Conservation (phyloP, 2,113 vertebrate genomes). For the Strix aluco region DNA sequence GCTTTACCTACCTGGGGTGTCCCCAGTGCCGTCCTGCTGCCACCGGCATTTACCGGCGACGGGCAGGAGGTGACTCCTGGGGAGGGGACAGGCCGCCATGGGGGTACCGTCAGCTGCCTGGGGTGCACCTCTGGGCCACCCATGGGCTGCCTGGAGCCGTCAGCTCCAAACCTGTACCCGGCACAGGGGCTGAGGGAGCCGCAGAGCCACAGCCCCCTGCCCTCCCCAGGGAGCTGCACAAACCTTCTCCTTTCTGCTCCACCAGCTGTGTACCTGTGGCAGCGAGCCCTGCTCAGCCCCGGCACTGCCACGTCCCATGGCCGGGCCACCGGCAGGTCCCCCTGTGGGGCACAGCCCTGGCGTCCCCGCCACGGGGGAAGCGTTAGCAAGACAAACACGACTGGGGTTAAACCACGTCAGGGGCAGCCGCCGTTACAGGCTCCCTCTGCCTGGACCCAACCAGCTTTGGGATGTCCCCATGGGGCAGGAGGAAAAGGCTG, state of each 20-base stretch:
- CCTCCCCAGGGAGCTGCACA: neutral
- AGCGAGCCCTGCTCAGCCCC: fast-evolving
- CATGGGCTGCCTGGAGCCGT: neutral
- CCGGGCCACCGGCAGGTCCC: neutral
- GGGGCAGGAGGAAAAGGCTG: neutral
- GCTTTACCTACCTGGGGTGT: neutral
- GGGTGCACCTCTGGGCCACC: neutral
- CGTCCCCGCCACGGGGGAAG: neutral
- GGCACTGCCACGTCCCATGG: fast-evolving
- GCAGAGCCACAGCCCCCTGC: neutral
- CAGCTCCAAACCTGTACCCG: neutral
- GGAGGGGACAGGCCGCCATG: neutral
- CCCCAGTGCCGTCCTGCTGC: neutral
- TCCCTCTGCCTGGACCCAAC: neutral
- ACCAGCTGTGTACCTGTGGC: neutral
- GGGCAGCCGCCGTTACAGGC: neutral
- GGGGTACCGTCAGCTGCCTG: neutral
- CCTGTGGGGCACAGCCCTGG: fast-evolving
- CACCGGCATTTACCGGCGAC: neutral
- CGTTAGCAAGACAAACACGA: fast-evolving
- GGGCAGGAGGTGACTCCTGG: neutral
- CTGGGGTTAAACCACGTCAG: neutral
- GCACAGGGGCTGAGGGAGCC: no score
- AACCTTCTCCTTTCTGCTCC: neutral
- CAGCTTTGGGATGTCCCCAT: neutral